Conservation (phyloP, 2,113 vertebrate genomes). For the Melanostigma gelatinosum region DNA sequence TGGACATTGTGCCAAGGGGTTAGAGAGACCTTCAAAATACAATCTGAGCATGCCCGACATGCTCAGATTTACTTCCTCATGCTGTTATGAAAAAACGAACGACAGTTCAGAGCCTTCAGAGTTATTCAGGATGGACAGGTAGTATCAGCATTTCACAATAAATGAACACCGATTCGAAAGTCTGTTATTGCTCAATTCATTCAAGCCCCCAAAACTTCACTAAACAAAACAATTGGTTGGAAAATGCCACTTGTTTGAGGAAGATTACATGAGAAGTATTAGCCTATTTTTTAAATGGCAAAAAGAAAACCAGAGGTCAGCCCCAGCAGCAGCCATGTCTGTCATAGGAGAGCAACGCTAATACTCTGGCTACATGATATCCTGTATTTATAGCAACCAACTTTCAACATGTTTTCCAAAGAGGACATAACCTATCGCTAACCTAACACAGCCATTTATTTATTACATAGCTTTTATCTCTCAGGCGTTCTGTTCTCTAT, state of each 20-base stretch:
- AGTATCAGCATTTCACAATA: slow-evolving; percentile 33
- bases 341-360: slow-evolving; percentile 60
- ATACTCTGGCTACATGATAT: slow-evolving; percentile 71
- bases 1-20: slow-evolving; percentile 17
- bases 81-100: background rate
- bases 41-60: slow-evolving; percentile 6
- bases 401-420: slow-evolving; percentile 62
- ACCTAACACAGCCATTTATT: slow-evolving; percentile 22
- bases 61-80: slow-evolving; percentile 42
- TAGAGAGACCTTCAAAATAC: slow-evolving; percentile 30
- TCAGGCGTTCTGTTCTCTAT: background rate
- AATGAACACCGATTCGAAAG: background rate
- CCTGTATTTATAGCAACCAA: slow-evolving; percentile 79
- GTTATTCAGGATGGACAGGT: background rate
- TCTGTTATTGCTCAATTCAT: background rate
- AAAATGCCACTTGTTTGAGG: background rate
- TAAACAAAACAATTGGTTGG: background rate
- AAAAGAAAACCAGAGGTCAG: slow-evolving; percentile 27
- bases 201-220: background rate
- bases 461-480: background rate
- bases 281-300: background rate
- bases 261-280: background rate
- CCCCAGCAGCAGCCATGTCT: slow-evolving; percentile 33
- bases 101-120: slow-evolving; percentile 1
- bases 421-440: background rate